Base-by-base conservation (phyloP, 1,140 invertebrate genomes). In the Drosophila tristis region DNA sequence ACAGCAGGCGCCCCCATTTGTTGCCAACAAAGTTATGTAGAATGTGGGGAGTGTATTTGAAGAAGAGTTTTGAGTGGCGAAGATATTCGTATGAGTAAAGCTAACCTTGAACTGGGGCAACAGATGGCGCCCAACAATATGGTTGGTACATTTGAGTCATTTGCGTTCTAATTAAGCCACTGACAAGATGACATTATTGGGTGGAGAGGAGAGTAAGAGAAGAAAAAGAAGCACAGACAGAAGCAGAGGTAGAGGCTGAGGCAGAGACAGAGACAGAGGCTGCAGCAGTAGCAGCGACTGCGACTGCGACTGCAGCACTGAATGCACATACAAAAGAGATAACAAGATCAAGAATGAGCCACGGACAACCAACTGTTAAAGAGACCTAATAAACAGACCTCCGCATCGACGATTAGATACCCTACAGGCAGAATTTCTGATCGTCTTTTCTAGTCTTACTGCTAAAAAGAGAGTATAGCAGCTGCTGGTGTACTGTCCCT, bases 111-210 rank as follows among this genome's bases (percentile, higher is more conserved):
- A 60, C 44, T 20, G 11, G 31, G 29, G 42, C 44, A 35, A 43
- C 74, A 81, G 73, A 73, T 67, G 77, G 64, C 60, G 70, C 70
- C 67, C 67, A 44, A 26, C 29, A 15, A 35, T 39, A 57, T 25
- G 48, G 35, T 45, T 63, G 25, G 25, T 26, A 47, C 35, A 26
- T 58, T 78, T 75, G 70, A 82, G 74, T 78, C 82, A 89, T 82
- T 54, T 72, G 74, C 50, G 65, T 67, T 77, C 82, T 73, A 89
- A 89, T 82, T 89, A 89, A 76, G 53, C 60, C 53, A 54, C 62
- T 76, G 78, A 50, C 7, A 72, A 50, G 61, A 75, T 82, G 70
- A 75, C 78, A 74, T 51, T 63, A 44, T 45, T 55, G 59, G 53
- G 53, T 43, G 48, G 45, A 31, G 51, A 72, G 39, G 11, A 2